Conservation (phyloP, 2,113 vertebrate genomes). For the Siphamia tubifer region DNA sequence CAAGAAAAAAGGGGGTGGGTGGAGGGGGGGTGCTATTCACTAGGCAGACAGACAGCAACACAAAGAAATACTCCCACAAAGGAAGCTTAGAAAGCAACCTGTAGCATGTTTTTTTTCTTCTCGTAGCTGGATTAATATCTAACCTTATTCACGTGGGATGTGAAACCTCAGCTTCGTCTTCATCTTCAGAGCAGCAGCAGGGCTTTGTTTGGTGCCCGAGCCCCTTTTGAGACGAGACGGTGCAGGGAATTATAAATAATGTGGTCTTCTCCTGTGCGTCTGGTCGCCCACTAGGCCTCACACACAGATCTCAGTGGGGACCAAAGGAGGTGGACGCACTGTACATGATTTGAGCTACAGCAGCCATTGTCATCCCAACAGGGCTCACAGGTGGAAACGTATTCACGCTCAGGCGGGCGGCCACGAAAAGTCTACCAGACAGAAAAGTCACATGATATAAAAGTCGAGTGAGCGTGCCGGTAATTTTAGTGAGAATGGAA, state of each 20-base stretch:
- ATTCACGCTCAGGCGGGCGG: slow-evolving; percentile 36
- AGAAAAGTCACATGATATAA: neutral
- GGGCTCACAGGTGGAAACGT: slow-evolving; percentile 52
- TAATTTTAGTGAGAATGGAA: too few relatives aligned
- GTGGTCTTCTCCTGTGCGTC: slow-evolving; percentile 56
- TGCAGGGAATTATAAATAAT: slow-evolving; percentile 77
- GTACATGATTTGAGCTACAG: slow-evolving; percentile 51
- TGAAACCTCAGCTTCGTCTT: slow-evolving; percentile 76
- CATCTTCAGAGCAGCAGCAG: slow-evolving; percentile 68
- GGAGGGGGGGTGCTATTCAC: slow-evolving; percentile 73
- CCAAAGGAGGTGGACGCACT: slow-evolving; percentile 51
- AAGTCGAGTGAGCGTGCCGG: neutral
- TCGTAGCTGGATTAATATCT: slow-evolving; percentile 81
- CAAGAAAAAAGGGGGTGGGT: slow-evolving; percentile 57
- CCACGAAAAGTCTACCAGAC: slow-evolving; percentile 7
- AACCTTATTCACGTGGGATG: slow-evolving; percentile 80
- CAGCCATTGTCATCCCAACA: slow-evolving; percentile 46
- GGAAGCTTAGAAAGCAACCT: slow-evolving; percentile 83
- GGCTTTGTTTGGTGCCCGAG: slow-evolving; percentile 78
- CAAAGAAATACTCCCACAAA: slow-evolving; percentile 80
- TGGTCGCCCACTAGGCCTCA: slow-evolving; percentile 46
- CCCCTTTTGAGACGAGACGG: slow-evolving; percentile 71
- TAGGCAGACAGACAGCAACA: slow-evolving; percentile 74
- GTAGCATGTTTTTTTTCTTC: slow-evolving; percentile 83
- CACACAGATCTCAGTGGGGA: slow-evolving; percentile 55